Evolutionary conservation across 2,888 invertebrate genomes (phyloP), one percentile per base, ranked within the genome.

Genomic region (Drosophila prolongata): DNA sequence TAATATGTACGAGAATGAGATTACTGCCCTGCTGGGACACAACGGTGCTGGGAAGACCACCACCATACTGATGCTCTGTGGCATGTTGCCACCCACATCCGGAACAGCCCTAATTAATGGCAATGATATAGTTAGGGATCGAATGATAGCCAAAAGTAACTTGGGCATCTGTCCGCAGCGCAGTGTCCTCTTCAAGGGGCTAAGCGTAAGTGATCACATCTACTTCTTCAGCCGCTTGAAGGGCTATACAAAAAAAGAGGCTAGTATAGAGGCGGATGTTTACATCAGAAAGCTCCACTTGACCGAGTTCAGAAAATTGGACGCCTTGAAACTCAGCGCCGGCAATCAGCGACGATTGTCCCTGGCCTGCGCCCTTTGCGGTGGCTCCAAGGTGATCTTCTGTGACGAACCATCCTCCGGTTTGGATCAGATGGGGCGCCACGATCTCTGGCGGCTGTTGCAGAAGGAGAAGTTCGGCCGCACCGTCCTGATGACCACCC

Each of bases 21-120:
- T 97, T 73, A 97, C 97, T 0, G 96, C 96, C 6, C 90, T 96
- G 16, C 92, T 96, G 38, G 96, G 96, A 1, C 95, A 96, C 59
- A 87, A 82, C 61, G 98, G 98, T 2, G 97, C 97, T 57, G 97
- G 98, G 13, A 98, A 98, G 93, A 97, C 97, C 2, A 97, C 98
- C 0, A 97, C 97, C 3, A 97, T 98, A 94, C 96, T 96, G 0
- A 97, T 98, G 95, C 92, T 98, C 52, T 97, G 97, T 60, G 97
- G 95, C 30, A 94, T 95, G 91, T 92, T 95, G 68, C 93, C 94
- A 27, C 94, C 94, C 10, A 94, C 94, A 0, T 93, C 93, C 43
- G 96, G 96, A 0, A 94, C 94, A 6, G 95, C 96, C 0, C 90
- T 93, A 44, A 93, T 96, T 19, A 95, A 94, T 56, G 96, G 95